Evolutionary conservation across 2,797 vertebrate genomes (phyloP), one percentile per base, ranked within the genome.

Genomic region (Sebastes baramenuke): DNA sequence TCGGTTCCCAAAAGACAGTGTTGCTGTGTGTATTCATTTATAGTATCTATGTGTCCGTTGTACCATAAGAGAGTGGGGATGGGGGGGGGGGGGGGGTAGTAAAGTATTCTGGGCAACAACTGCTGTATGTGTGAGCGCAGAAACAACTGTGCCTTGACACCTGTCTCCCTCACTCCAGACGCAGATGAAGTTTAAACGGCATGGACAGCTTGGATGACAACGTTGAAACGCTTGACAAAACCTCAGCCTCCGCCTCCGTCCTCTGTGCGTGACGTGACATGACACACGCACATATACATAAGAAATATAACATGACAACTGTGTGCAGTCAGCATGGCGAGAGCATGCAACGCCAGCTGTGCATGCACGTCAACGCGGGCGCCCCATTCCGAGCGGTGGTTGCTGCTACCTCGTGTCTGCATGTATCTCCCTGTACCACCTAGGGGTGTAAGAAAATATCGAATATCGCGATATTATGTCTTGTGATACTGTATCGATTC

Each of bases 151-250:
- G 87, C 67, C 79, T 87, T 83, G 82, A 86, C 93, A 94, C 93
- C 94, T 94, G 94, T 92, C 91, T 88, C 84, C 83, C 61, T 94
- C 90, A 86, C 87, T 95, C 89, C 54, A 62, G 64, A 36, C 59
- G 89, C 80, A 76, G 88, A 83, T 80, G 73, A 90, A 74, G 81
- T 87, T 76, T 91, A 83, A 93, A 87, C 89, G 25, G 81, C 81
- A 81, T 27, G 70, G 92, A 93, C 92, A 94, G 93, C 91, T 93
- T 87, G 83, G 89, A 84, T 79, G 90, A 89, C 89, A 83, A 90
- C 58, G 77, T 77, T 65, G 88, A 89, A 87, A 58, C 22, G 52
- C 77, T 85, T 54, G 83, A 88, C 83, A 78, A 77, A 83, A 79
- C 59, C 81, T 67, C 65, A 55, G 56, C 78, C 81, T 54, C 54